Evolutionary conservation across 2,113 vertebrate genomes (phyloP).

Genomic region (Ciconia maguari): DNA sequence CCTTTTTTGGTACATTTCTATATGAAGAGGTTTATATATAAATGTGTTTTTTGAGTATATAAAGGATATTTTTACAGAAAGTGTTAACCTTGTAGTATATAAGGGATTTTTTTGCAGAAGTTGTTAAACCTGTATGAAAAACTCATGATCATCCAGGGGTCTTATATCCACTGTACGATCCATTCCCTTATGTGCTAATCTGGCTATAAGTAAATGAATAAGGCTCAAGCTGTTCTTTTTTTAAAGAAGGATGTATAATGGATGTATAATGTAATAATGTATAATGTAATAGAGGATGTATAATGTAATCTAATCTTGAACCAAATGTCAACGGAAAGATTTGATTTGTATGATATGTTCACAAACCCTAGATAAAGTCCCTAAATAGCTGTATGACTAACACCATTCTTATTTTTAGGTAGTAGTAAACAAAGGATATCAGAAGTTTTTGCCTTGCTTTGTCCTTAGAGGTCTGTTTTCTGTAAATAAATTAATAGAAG

Average conservation of each 20-base stretch:
- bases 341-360: neutral
- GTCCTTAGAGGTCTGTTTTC: neutral
- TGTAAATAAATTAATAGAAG: neutral
- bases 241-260: neutral
- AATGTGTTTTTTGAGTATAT: fast-evolving
- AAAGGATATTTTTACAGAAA: neutral
- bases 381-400: neutral
- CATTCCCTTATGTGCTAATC: neutral
- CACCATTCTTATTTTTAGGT: neutral
- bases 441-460: neutral
- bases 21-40: neutral
- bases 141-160: neutral
- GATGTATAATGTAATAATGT: neutral
- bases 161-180: neutral
- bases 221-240: neutral
- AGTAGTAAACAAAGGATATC: neutral
- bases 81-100: neutral
- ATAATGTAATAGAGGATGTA: neutral
- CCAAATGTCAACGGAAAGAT: neutral
- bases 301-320: neutral
- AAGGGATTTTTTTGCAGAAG: neutral
- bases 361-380: neutral
- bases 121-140: neutral
- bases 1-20: neutral
- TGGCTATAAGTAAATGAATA: neutral